Evolutionary conservation across 2,888 invertebrate species (phyloP), one percentile per base, ranked within the genome.

Genomic region (Tortrix viridana): DNA sequence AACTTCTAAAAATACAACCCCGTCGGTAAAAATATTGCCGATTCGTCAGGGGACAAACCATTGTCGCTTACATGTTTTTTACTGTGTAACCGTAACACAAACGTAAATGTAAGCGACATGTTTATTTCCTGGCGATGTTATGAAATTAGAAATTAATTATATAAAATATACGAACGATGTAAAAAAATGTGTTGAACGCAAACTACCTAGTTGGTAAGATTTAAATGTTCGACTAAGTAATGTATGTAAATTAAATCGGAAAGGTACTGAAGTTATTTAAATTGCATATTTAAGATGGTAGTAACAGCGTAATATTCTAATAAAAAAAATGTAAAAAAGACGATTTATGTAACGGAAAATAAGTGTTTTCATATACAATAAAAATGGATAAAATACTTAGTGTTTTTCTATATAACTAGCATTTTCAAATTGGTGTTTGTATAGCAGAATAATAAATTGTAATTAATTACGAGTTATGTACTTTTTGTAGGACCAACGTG

Each of bases 351-450:
- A 76, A 67, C 62, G 63, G 52, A 72, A 71, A 77, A 80, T 83
- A 77, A 76, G 82, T 85, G 86, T 88, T 87, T 88, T 86, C 85
- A 85, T 88, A 83, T 82, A 85, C 82, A 81, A 78, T 74, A 67
- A 67, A 67, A 76, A 75, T 69, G 71, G 70, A 72, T 74, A 77
- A 76, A 65, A 69, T 69, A 85, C 75, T 81, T 75, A 85, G 85
- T 88, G 86, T 85, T 85, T 84, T 78, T 80, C 82, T 67, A 64
- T 70, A 68, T 71, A 65, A 52, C 73, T 84, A 83, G 77, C 73
- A 75, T 81, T 81, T 80, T 74, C 74, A 81, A 72, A 71, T 72
- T 67, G 62, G 52, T 66, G 55, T 59, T 55, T 48, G 57, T 55
- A 52, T 50, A 49, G 61, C 18, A 48, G 43, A 44, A 32, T 32